A percentile compares a stretch with the other conserved stretches of the same genome.
These are phyloP conservation scores for Ploceus nigricollis DNA, from an alignment of 2,113 vertebrate genomes.

Conservation along the genomic window DNA sequence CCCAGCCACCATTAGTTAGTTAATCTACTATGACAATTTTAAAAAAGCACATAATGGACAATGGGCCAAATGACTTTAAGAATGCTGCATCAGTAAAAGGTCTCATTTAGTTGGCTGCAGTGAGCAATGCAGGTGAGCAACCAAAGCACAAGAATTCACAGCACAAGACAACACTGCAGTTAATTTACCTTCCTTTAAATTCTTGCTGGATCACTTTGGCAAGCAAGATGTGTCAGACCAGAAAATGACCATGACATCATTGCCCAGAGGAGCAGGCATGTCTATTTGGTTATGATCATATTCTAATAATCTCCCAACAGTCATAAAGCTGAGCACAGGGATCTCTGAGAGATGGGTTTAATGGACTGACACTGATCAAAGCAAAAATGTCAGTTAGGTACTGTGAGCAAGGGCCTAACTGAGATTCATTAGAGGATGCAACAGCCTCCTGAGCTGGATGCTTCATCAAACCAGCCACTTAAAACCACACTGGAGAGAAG, in stretches of 20 bases:
- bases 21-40: constrained; percentile 42
- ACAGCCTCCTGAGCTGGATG: background rate
- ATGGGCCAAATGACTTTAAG: background rate
- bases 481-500: background rate
- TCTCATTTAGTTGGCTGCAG: background rate
- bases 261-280: background rate
- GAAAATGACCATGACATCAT: background rate
- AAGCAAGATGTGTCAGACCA: background rate
- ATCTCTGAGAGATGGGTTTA: constrained; percentile 10
- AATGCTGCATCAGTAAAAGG: background rate
- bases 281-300: background rate
- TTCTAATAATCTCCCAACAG: background rate
- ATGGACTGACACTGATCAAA: constrained; percentile 22
- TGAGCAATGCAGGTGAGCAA: background rate
- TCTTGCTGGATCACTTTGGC: background rate
- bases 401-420: background rate
- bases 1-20: constrained; percentile 1
- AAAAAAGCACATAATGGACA: background rate
- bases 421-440: background rate
- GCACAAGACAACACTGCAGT: background rate
- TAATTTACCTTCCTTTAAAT: background rate
- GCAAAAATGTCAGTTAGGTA: background rate
- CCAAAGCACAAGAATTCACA: background rate
- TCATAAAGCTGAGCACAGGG: background rate
- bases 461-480: background rate